These are phyloP conservation scores for Toxotes lorentzi DNA, from an alignment of 2,797 vertebrate species.

Conservation along the genomic window DNA sequence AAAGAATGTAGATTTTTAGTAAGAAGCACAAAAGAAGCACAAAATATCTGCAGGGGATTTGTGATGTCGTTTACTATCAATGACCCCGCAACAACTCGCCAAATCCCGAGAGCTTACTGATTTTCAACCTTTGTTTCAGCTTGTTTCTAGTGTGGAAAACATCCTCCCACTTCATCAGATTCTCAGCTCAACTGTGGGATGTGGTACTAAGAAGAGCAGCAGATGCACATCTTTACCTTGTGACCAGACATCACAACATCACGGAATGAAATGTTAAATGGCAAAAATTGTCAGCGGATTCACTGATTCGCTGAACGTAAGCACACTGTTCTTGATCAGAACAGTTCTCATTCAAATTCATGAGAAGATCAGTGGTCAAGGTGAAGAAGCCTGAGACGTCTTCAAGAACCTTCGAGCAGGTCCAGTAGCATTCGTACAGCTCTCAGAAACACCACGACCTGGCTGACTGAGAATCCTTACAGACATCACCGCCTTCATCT, in stretches of 20 bases:
- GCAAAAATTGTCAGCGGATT: constrained; percentile 24
- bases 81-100: background rate
- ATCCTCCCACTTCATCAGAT: background rate
- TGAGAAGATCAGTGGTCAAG: no score
- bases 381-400: no score
- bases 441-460: no score
- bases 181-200: constrained; percentile 9
- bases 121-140: background rate
- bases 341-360: background rate
- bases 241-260: constrained; percentile 7
- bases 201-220: constrained; percentile 1
- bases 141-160: constrained; percentile 13
- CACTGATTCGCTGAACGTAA: constrained; percentile 2
- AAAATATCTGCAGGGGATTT: constrained; percentile 10
- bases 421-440: no score
- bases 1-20: constrained; percentile 13
- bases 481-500: background rate
- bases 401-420: no score
- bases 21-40: background rate
- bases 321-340: background rate
- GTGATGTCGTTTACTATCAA: constrained; percentile 15
- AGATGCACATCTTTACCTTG: background rate
- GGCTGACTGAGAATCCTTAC: no score
- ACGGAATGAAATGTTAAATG: background rate
- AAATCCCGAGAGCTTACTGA: constrained; percentile 8